phyloP scores from a whole-genome alignment of 2,113 vertebrate species.

The Microtus montanus region DNA sequence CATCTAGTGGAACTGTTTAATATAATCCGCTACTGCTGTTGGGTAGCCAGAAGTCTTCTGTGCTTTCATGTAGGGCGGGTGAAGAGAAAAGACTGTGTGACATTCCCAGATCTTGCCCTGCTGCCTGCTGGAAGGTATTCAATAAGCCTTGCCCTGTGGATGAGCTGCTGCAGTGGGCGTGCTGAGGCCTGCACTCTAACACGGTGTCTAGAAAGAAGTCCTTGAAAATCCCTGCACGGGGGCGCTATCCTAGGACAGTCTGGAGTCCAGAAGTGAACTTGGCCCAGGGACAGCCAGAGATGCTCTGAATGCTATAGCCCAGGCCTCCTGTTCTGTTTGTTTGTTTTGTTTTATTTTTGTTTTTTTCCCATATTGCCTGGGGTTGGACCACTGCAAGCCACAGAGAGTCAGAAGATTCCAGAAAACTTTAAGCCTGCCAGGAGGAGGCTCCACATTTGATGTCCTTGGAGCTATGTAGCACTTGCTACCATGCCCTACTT shows the following conservation, averaged over 20 bases:
- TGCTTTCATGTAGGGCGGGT: too few species aligned
- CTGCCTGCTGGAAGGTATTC: background rate
- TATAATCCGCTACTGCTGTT: background rate
- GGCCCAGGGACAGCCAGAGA: background rate
- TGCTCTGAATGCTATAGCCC: background rate
- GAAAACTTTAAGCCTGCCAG: background rate
- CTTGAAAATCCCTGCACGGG: background rate
- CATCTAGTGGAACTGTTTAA: constrained; percentile 2
- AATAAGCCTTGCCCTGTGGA: background rate
- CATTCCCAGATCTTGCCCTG: background rate
- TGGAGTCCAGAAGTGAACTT: background rate
- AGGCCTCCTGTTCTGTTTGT: background rate
- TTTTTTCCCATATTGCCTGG: too few species aligned
- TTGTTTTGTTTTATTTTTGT: too few species aligned
- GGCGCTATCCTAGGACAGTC: background rate
- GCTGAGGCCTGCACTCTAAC: background rate
- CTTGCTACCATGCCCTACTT: too few species aligned
- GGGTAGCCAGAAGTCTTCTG: background rate
- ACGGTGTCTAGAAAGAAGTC: too few species aligned
- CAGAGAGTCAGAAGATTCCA: background rate
- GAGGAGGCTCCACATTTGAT: background rate
- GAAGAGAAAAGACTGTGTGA: too few species aligned
- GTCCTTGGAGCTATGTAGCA: too few species aligned
- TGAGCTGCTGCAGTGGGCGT: background rate
- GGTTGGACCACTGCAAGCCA: background rate